Conservation (phyloP, 2,888 invertebrate species). For the Platerodrilus igneus region DNA sequence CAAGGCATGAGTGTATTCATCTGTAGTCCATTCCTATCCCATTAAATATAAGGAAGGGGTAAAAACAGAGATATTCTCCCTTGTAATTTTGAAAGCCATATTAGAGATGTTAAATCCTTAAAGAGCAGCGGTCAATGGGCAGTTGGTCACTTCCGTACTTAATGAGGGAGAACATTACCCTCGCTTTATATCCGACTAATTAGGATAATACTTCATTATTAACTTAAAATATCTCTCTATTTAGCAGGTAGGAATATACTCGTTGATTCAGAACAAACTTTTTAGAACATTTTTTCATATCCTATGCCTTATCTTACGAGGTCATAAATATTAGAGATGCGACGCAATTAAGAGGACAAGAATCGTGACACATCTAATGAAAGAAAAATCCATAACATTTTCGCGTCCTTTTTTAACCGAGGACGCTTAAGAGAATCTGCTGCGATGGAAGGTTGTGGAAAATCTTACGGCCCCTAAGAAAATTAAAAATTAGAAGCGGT, state of each 20-base stretch:
- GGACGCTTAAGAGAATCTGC: no score
- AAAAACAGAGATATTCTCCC: constrained; percentile 27
- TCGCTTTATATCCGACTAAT: constrained; percentile 31
- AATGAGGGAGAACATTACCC: constrained; percentile 29
- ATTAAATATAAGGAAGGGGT: constrained; percentile 25
- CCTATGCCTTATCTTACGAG: constrained; percentile 21
- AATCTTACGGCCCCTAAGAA: constrained; percentile 17
- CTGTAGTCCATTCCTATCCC: constrained; percentile 22
- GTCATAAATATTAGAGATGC: constrained; percentile 27
- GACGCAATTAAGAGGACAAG: constrained; percentile 25
- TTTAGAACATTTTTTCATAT: constrained; percentile 20
- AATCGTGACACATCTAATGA: constrained; percentile 21
- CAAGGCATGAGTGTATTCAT: constrained; percentile 18
- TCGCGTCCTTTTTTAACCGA: constrained; percentile 13
- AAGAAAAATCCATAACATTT: constrained; percentile 17
- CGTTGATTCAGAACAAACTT: constrained; percentile 4
- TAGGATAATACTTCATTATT: constrained; percentile 33
- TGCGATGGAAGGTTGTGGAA: no score
- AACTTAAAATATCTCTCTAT: constrained; percentile 25
- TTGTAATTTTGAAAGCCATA: constrained; percentile 29
- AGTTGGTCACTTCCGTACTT: constrained; percentile 31
- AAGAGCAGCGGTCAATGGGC: constrained; percentile 30
- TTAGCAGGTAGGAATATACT: constrained; percentile 2
- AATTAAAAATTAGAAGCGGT: constrained; percentile 38
- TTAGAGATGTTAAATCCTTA: constrained; percentile 32